Conservation (phyloP, 92 coral and sea anemone genomes). For the Porites lobata region DNA sequence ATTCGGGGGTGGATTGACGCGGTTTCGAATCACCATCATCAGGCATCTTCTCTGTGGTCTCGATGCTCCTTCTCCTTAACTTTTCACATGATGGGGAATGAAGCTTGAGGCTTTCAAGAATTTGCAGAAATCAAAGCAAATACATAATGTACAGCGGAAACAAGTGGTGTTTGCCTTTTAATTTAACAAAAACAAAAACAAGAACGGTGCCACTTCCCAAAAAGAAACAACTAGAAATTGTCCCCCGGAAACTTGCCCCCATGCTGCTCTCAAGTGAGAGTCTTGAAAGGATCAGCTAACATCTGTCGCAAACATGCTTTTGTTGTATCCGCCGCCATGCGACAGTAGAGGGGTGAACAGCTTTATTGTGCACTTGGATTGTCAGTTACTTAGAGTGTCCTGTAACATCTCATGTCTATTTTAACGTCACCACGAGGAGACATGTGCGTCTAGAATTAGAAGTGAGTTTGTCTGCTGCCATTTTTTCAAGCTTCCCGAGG, state of each 20-base stretch:
- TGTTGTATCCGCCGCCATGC: conserved; percentile 41
- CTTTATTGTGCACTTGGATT: conserved; percentile 30
- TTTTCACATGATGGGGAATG: no score
- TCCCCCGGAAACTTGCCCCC: conserved; percentile 18
- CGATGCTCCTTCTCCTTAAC: not conserved
- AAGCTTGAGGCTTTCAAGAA: no score
- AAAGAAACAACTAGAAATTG: not conserved
- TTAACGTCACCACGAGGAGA: conserved; percentile 38
- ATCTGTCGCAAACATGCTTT: conserved; percentile 53
- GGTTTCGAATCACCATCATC: not conserved
- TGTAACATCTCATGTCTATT: conserved; percentile 41
- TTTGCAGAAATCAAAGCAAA: no score
- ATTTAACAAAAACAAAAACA: no score
- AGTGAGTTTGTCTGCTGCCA: no score
- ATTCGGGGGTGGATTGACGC: not conserved
- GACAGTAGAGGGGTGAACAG: conserved; percentile 24
- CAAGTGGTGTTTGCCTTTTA: no score
- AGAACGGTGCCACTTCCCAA: not conserved
- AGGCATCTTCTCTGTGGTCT: not conserved
- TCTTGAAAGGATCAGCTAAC: conserved; percentile 49
- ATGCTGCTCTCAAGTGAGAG: conserved; percentile 6
- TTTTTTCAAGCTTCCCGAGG: not conserved
- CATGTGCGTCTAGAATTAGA: conserved; percentile 26
- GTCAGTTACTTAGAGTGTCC: conserved; percentile 40
- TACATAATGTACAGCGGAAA: no score